Conservation (phyloP, 2,113 vertebrate species). For the Chascanopsetta lugubris region DNA sequence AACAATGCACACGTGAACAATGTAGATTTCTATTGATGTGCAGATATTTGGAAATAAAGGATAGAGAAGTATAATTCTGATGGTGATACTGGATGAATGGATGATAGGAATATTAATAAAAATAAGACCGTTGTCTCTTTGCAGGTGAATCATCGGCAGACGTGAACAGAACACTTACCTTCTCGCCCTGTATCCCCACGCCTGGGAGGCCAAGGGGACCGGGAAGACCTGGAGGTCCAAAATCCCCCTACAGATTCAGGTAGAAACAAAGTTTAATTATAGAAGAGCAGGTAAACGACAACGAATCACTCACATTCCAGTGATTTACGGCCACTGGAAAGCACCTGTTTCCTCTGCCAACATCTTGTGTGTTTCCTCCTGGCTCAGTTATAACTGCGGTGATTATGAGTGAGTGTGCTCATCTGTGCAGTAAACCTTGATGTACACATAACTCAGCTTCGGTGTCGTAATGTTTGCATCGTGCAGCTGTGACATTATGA, state of each 20-base stretch:
- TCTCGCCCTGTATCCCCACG: slow-evolving; percentile 86
- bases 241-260: slow-evolving; percentile 78
- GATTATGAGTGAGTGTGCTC: background rate
- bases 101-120: too few species aligned
- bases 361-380: slow-evolving; percentile 4
- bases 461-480: background rate
- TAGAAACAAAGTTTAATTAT: background rate
- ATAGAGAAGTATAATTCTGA: background rate
- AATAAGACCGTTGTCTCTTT: background rate
- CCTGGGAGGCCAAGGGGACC: slow-evolving; percentile 83
- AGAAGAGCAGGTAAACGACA: slow-evolving; percentile 16
- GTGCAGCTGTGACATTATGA: background rate
- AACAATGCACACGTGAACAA: too few species aligned
- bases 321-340: slow-evolving; percentile 50
- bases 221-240: slow-evolving; percentile 83
- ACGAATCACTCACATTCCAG: slow-evolving; percentile 5
- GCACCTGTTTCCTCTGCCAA: slow-evolving; percentile 10
- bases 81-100: background rate
- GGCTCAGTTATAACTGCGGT: background rate
- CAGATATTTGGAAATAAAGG: background rate
- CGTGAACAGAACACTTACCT: slow-evolving; percentile 65
- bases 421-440: background rate
- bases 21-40: background rate
- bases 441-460: background rate
- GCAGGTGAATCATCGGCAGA: background rate